Base-by-base conservation (phyloP, 2,888 invertebrate species). In the Melieria omissa region DNA sequence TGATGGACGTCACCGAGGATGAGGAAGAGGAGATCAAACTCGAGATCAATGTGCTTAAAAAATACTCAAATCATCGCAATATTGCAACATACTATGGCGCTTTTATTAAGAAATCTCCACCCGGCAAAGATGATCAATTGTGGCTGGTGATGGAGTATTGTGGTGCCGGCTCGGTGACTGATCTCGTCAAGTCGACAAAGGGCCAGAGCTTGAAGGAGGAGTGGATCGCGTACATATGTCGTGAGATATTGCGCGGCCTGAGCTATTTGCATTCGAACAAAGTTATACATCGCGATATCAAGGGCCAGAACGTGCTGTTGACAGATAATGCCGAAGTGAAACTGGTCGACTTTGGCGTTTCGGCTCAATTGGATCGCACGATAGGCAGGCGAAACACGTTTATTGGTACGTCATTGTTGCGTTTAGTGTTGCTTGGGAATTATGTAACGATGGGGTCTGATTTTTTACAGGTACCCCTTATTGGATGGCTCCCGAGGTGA, bases 141-240 rank as follows among this genome's bases (percentile, higher is more conserved):
- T 99, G 99, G 99, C 90, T 99, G 87, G 99, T 99, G 74, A 99
- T 99, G 99, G 99, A 99, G 88, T 99, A 99, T 87, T 99, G 99
- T 89, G 99, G 99, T 81, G 99, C 98, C 86, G 98, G 93, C 89
- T 98, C 98, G 71, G 97, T 99, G 73, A 99, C 99, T 77, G 99
- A 99, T 89, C 91, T 99, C 86, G 99, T 99, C 69, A 99, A 99
- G 89, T 98, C 98, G 76, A 99, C 98, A 76, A 99, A 99, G 89
- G 98, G 98, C 68, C 97, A 97, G 87, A 95, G 95, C 78, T 90
- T 99, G 80, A 99, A 98, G 88, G 99, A 99, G 89, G 99, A 99
- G 89, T 99, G 99, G 99, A 99, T 99, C 86, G 98, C 99, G 71
- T 99, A 99, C 88, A 97, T 99, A 81, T 98, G 98, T 86, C 91